These are phyloP conservation scores for Hippotragus niger DNA, from an alignment of 2,113 vertebrate species.

Conservation along the genomic window DNA sequence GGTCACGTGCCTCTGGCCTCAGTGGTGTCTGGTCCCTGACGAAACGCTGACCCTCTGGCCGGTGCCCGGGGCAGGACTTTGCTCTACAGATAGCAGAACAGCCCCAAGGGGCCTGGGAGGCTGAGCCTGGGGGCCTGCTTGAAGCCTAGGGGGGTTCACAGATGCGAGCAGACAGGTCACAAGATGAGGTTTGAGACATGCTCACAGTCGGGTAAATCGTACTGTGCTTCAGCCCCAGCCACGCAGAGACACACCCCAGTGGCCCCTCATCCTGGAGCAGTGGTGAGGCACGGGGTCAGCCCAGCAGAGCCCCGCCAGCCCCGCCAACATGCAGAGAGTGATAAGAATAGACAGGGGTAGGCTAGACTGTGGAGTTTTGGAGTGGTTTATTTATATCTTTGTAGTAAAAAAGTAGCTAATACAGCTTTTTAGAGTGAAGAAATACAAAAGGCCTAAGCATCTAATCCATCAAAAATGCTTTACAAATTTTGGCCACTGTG, in stretches of 20 bases:
- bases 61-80: neutral
- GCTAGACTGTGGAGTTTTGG: no score
- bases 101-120: neutral
- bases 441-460: neutral
- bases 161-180: neutral
- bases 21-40: accelerated
- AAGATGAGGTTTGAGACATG: neutral
- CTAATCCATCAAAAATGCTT: neutral
- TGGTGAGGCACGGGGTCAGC: neutral
- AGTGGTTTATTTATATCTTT: neutral
- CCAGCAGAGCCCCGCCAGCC: no score
- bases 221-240: neutral
- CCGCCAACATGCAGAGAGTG: neutral
- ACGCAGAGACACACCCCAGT: accelerated
- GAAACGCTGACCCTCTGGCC: accelerated
- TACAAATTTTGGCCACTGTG: neutral
- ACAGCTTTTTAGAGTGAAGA: neutral
- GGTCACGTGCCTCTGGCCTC: accelerated
- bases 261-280: no score
- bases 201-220: accelerated
- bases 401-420: accelerated
- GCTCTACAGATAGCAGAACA: neutral
- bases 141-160: accelerated
- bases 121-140: accelerated
- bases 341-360: no score